Percentiles rank a stretch among this genome's conserved stretches.
Evolutionary conservation across 2,888 invertebrate genomes (phyloP).

Genomic region (Polydrusus tereticollis): DNA sequence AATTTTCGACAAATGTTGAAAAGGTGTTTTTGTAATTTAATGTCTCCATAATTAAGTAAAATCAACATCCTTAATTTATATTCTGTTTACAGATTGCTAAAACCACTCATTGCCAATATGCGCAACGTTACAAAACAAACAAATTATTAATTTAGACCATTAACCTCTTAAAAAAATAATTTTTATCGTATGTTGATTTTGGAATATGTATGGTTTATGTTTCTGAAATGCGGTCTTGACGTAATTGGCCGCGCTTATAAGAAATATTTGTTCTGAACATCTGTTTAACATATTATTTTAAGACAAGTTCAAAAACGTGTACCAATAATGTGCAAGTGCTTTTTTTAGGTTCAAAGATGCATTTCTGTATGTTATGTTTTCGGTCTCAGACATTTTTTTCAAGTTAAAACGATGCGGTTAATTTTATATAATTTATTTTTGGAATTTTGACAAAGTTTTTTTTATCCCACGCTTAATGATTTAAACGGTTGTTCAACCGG

Average conservation of each 20-base stretch:
- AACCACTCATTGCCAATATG: slow-evolving; percentile 13
- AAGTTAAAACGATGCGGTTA: not conserved
- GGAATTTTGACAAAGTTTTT: not conserved
- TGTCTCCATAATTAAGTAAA: not conserved
- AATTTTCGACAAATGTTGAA: too few relatives aligned
- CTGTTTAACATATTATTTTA: slow-evolving; percentile 35
- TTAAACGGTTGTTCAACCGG: not conserved
- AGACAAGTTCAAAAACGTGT: slow-evolving; percentile 35
- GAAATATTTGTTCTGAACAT: slow-evolving; percentile 38
- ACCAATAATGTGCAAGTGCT: slow-evolving; percentile 24
- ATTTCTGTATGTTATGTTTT: slow-evolving; percentile 5
- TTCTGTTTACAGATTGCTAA: not conserved
- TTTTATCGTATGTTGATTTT: slow-evolving; percentile 23
- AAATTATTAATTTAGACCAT: slow-evolving; percentile 15
- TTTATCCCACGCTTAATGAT: not conserved
- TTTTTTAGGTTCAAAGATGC: slow-evolving; percentile 8
- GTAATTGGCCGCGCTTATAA: slow-evolving; percentile 33
- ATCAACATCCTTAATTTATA: not conserved
- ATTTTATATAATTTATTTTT: slow-evolving; percentile 9
- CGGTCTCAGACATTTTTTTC: not conserved
- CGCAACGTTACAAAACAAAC: slow-evolving; percentile 12
- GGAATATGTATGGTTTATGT: slow-evolving; percentile 35
- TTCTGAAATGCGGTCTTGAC: slow-evolving; percentile 26
- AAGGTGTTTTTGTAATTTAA: too few relatives aligned
- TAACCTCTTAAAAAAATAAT: slow-evolving; percentile 30